These are phyloP conservation scores for Sisyra nigra DNA, from an alignment of 2,888 invertebrate species.

Conservation along the genomic window DNA sequence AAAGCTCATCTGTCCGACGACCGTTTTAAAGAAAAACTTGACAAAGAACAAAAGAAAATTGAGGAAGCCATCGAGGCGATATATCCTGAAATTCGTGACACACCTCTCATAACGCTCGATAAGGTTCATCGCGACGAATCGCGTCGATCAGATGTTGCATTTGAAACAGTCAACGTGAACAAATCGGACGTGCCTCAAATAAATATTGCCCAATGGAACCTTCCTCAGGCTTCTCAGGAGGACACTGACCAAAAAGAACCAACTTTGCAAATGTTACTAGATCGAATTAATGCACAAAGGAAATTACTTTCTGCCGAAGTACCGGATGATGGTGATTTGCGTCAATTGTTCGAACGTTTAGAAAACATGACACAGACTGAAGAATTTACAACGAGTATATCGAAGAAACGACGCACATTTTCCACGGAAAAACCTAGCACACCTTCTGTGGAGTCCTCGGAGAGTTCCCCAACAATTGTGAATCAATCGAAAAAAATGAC, in stretches of 20 bases:
- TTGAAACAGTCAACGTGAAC: conserved; percentile 16
- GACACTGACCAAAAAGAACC: neutral
- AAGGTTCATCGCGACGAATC: conserved; percentile 12
- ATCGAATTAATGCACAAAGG: conserved; percentile 23
- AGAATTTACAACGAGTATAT: neutral
- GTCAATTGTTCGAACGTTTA: conserved; percentile 13
- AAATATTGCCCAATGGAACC: conserved; percentile 1
- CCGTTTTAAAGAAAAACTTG: conserved; percentile 26
- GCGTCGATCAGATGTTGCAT: neutral
- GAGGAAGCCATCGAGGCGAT: conserved; percentile 32
- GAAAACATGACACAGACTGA: conserved; percentile 8
- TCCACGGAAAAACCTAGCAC: neutral
- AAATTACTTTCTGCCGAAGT: conserved; percentile 23
- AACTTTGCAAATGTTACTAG: conserved; percentile 21
- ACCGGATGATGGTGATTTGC: conserved; percentile 19
- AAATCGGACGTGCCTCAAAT: conserved; percentile 9
- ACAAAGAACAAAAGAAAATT: conserved; percentile 30
- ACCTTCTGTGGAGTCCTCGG: neutral
- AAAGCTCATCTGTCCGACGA: conserved; percentile 26
- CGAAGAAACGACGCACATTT: neutral
- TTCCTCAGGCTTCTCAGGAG: neutral
- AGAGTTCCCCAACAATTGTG: neutral
- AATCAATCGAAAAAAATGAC: neutral
- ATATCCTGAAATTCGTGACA: conserved; percentile 11
- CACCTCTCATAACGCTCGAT: conserved; percentile 5